Percentiles rank a stretch among this genome's conserved stretches.
These are phyloP conservation scores for Hydrolagus affinis DNA, from an alignment of 2,113 vertebrate species.

Conservation along the genomic window DNA sequence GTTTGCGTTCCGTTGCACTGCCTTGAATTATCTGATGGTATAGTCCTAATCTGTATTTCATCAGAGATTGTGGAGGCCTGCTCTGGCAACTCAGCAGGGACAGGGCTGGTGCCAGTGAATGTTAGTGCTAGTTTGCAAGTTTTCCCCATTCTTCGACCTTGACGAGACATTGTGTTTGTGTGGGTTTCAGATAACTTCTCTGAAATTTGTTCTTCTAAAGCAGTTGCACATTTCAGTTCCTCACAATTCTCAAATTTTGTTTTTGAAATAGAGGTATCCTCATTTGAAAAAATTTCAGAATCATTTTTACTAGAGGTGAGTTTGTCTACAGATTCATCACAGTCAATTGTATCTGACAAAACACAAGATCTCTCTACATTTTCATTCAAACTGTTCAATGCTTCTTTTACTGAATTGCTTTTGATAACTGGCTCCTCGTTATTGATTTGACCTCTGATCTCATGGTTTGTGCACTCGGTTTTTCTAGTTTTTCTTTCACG, in stretches of 20 bases:
- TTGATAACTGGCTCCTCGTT: conserved; percentile 10
- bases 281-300: conserved; percentile 33
- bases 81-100: conserved; percentile 27
- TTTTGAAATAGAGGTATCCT: conserved; percentile 24
- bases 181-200: conserved; percentile 28
- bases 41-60: not conserved
- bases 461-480: not conserved
- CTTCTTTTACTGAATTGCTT: conserved; percentile 30
- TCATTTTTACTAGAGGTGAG: not conserved
- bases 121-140: conserved; percentile 69
- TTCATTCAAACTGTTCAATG: conserved; percentile 36
- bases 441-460: conserved; percentile 3
- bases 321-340: not conserved
- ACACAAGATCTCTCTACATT: conserved; percentile 53
- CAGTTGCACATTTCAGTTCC: conserved; percentile 34
- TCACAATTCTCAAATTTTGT: conserved; percentile 35
- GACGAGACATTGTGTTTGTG: conserved; percentile 48
- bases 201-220: conserved; percentile 31
- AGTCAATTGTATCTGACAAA: conserved; percentile 39
- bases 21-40: conserved; percentile 12
- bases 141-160: conserved; percentile 53
- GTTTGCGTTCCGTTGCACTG: conserved; percentile 59
- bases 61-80: not conserved
- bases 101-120: conserved; percentile 57
- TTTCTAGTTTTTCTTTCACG: conserved; percentile 54